Conservation (phyloP, 2,113 vertebrate genomes). For the Pluvialis apricaria region DNA sequence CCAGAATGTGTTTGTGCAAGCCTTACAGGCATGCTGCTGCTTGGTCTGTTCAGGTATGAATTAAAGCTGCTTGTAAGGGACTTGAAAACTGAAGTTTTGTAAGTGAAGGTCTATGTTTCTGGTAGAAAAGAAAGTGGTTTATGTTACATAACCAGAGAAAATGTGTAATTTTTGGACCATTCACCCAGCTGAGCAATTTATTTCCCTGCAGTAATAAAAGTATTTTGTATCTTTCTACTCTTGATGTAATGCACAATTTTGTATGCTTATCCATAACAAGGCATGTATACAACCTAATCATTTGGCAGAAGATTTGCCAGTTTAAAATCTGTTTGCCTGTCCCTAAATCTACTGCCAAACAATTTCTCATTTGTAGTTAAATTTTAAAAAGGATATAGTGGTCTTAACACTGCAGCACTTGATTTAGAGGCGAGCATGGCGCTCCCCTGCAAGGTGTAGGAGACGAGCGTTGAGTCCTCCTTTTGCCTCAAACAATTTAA, state of each 20-base stretch:
- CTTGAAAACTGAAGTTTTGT: background rate
- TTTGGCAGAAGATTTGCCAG: background rate
- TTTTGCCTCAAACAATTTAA: background rate
- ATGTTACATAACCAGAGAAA: background rate
- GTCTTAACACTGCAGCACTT: background rate
- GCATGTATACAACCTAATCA: background rate
- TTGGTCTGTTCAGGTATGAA: background rate
- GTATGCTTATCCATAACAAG: background rate
- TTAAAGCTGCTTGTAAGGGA: background rate
- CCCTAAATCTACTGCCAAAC: background rate
- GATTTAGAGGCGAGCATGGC: background rate
- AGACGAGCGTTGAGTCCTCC: background rate
- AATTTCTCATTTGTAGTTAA: background rate
- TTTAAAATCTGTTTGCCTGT: background rate
- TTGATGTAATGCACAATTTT: background rate
- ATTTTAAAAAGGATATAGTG: background rate
- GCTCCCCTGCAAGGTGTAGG: background rate
- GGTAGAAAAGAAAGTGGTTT: background rate
- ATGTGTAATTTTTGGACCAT: background rate
- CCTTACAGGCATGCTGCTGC: background rate
- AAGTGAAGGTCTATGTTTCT: background rate
- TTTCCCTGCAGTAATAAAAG: background rate
- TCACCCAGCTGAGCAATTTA: background rate
- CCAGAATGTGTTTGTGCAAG: background rate
- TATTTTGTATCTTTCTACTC: background rate